These are phyloP conservation scores for Leptopilina myrica DNA, from an alignment of 2,888 invertebrate genomes.

Conservation along the genomic window DNA sequence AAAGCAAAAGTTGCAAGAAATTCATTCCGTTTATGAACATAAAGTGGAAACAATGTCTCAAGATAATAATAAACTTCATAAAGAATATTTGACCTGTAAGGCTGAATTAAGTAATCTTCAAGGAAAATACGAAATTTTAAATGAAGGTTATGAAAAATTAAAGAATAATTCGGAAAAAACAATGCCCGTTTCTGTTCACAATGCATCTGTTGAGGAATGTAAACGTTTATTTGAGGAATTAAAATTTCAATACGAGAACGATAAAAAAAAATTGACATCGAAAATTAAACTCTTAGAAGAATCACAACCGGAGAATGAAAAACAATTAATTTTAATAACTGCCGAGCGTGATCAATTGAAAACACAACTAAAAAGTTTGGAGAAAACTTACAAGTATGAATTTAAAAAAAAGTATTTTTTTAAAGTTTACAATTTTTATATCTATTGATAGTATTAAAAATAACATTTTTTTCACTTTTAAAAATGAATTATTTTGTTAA, in stretches of 20 bases:
- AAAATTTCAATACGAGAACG: slow-evolving; percentile 84
- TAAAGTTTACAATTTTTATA: background rate
- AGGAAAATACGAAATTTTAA: slow-evolving; percentile 80
- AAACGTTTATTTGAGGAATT: slow-evolving; percentile 86
- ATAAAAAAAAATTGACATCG: slow-evolving; percentile 80
- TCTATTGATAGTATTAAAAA: too few relatives aligned
- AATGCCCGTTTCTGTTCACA: slow-evolving; percentile 83
- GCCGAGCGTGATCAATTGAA: slow-evolving; percentile 78
- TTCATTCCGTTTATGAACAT: slow-evolving; percentile 85
- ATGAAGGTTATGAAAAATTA: slow-evolving; percentile 78
- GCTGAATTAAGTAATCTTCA: slow-evolving; percentile 80
- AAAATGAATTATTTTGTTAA: too few relatives aligned
- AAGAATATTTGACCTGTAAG: slow-evolving; percentile 80
- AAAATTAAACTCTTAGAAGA: slow-evolving; percentile 78
- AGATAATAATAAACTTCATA: slow-evolving; percentile 82
- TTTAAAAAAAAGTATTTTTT: background rate
- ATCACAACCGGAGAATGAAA: slow-evolving; percentile 76
- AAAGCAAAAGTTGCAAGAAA: slow-evolving; percentile 85
- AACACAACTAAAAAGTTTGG: slow-evolving; percentile 78
- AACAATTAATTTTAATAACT: slow-evolving; percentile 76
- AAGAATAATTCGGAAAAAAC: slow-evolving; percentile 78
- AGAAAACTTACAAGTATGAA: slow-evolving; percentile 80
- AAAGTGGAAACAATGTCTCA: slow-evolving; percentile 83
- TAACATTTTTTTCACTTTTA: too few relatives aligned
- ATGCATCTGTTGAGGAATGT: slow-evolving; percentile 85